These are phyloP conservation scores for Tinea trinotella DNA, from an alignment of 2,888 invertebrate genomes.

Conservation along the genomic window DNA sequence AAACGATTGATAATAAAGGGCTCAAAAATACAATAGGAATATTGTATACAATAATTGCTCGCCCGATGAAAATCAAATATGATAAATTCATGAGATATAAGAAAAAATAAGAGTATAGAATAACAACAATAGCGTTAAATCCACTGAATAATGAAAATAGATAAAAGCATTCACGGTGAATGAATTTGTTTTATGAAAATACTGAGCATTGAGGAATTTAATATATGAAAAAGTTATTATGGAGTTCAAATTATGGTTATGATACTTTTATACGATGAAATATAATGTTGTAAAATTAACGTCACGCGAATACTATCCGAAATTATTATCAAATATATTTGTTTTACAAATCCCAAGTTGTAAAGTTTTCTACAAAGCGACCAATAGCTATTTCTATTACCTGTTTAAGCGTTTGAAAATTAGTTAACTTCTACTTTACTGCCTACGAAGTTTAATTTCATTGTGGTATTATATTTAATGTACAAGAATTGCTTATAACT, in stretches of 20 bases:
- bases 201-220: not conserved
- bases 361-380: conserved; percentile 51
- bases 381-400: conserved; percentile 50
- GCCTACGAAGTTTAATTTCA: conserved; percentile 36
- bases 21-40: conserved; percentile 9
- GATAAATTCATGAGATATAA: conserved; percentile 19
- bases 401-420: conserved; percentile 61
- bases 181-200: conserved; percentile 14
- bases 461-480: not conserved
- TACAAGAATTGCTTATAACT: not conserved
- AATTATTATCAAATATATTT: not conserved
- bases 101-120: conserved; percentile 16
- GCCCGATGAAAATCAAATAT: conserved; percentile 10
- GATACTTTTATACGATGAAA: not conserved
- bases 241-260: conserved; percentile 1
- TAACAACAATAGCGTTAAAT: conserved; percentile 16
- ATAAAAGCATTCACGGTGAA: conserved; percentile 17
- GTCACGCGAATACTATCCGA: not conserved
- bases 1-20: not conserved
- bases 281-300: not conserved
- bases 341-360: conserved; percentile 25
- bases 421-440: conserved; percentile 42
- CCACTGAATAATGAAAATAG: conserved; percentile 18
- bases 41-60: conserved; percentile 4
- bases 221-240: conserved; percentile 5